phyloP scores from a whole-genome alignment of 2,113 vertebrate genomes.

The Oncorhynchus gorbuscha region DNA sequence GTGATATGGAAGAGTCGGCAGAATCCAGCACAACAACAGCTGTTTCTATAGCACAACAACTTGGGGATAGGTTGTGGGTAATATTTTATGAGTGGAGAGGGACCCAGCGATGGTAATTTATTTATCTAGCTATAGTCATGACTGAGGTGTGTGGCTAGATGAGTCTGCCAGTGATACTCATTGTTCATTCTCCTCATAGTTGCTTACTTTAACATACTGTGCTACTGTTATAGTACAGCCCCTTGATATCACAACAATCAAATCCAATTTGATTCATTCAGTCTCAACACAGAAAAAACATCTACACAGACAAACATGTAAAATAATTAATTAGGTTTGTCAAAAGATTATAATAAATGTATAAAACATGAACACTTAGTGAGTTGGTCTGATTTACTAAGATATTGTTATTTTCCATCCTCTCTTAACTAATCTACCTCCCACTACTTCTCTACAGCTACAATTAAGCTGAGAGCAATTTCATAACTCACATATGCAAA shows the following conservation, averaged over 20 bases:
- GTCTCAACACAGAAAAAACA: too few species aligned
- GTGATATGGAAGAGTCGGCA: constrained; percentile 71
- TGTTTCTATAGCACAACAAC: constrained; percentile 78
- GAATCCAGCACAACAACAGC: constrained; percentile 76
- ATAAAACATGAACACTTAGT: constrained; percentile 39
- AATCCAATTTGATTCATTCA: too few species aligned
- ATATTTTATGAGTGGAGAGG: constrained; percentile 73
- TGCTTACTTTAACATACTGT: too few species aligned
- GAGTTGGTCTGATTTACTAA: constrained; percentile 23
- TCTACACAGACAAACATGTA: constrained; percentile 33
- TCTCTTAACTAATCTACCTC: constrained; percentile 34
- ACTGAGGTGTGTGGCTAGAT: constrained; percentile 41
- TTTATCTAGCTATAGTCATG: constrained; percentile 68
- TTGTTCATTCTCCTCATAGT: too few species aligned
- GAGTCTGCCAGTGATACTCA: not conserved
- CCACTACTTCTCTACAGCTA: constrained; percentile 46
- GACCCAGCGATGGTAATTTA: constrained; percentile 71
- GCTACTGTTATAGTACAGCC: too few species aligned
- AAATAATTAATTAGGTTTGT: constrained; percentile 50
- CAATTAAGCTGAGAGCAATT: constrained; percentile 69
- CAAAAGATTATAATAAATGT: constrained; percentile 58
- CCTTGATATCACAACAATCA: too few species aligned
- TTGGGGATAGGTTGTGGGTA: constrained; percentile 72
- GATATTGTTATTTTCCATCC: constrained; percentile 52
- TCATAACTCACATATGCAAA: constrained; percentile 70